Percentiles rank a stretch among this genome's conserved stretches.
phyloP scores from a whole-genome alignment of 2,113 vertebrate species.

The Osmerus mordax region DNA sequence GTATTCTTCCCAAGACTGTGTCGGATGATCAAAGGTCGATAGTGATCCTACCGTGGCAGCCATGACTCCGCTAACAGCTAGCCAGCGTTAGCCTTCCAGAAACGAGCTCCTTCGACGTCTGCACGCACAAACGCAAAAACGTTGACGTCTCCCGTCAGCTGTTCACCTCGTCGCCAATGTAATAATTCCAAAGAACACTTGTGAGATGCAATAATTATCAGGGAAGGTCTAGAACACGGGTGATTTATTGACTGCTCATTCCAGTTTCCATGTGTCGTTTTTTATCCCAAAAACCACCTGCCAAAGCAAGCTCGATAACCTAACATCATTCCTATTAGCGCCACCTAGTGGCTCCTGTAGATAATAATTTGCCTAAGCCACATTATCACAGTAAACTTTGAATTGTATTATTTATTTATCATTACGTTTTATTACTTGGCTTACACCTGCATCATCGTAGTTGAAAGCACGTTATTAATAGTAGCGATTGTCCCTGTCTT shows the following conservation, averaged over 20 bases:
- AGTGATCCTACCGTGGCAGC: not conserved
- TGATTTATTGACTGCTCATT: not conserved
- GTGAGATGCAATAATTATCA: not conserved
- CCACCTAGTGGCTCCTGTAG: not conserved
- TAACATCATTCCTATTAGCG: not conserved
- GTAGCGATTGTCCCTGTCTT: no score
- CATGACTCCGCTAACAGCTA: not conserved
- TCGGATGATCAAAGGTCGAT: conserved; percentile 5
- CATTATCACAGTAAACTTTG: not conserved
- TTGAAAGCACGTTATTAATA: no score
- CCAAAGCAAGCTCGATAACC: not conserved
- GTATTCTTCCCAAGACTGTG: no score
- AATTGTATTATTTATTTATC: no score
- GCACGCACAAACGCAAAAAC: not conserved
- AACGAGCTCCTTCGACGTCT: not conserved
- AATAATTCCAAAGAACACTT: not conserved
- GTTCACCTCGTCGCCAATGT: not conserved
- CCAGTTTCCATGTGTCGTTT: not conserved
- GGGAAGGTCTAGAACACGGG: not conserved
- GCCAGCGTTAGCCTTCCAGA: not conserved
- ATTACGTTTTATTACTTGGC: no score
- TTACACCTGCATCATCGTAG: no score
- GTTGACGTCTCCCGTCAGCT: not conserved
- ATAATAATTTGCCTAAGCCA: not conserved
- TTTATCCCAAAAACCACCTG: not conserved